Base-by-base conservation (phyloP, 2,113 vertebrate genomes). In the Calypte anna region DNA sequence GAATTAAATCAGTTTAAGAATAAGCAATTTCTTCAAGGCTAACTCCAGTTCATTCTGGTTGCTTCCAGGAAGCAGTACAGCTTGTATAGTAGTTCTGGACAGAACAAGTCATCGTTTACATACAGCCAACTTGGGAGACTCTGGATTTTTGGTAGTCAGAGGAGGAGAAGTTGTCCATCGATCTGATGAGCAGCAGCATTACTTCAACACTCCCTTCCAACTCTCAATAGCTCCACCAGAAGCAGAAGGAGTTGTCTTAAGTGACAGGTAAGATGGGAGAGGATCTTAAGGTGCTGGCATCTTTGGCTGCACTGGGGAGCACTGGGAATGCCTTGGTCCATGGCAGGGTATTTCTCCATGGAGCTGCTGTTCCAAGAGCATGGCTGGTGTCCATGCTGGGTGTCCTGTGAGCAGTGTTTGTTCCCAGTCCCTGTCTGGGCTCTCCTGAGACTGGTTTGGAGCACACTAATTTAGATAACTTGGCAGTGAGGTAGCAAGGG, bases 151-250 rank as follows among this genome's bases (percentile, higher is more conserved):
- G 94, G 99, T 99, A 12, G 99, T 99, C 70, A 98, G 99, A 66
- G 99, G 98, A 5, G 99, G 99, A 24, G 99, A 99, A 93, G 99
- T 99, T 27, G 99, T 99, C 5, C 99, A 99, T 88, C 98, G 99
- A 14, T 99, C 99, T 0, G 99, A 99, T 2, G 99, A 99, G 91
- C 99, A 99, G 90, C 99, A 99, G 95, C 99, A 98, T 92, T 97
- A 99, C 96, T 99, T 99, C 96, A 98, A 98, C 97, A 98, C 99
- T 85, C 99, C 99, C 21, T 99, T 99, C 98, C 99, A 99, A 68
- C 98, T 99, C 64, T 99, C 99, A 2, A 99, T 99, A 15, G 99
- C 99, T 11, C 99, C 99, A 5, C 99, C 99, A 0, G 99, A 99
- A 79, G 98, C 99, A 0, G 99, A 99, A 92, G 99, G 99, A 19